Conservation (phyloP, 92 coral and sea anemone species). For the Parazoanthus atlanticus region DNA sequence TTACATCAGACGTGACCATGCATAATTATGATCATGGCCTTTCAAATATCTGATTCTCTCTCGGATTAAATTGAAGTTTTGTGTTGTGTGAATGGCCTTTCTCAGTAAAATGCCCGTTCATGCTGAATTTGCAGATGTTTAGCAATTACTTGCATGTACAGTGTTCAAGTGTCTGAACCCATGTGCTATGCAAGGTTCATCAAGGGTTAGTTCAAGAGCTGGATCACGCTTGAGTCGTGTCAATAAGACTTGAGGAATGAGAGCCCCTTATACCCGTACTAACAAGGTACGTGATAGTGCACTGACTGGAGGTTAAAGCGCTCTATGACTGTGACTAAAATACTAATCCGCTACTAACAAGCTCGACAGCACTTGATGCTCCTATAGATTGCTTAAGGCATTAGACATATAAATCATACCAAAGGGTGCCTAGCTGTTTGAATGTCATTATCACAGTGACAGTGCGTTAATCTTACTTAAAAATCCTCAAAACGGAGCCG, state of each 20-base stretch:
- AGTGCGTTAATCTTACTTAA: neutral
- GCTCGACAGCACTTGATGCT: conserved; percentile 33
- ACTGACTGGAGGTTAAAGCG: conserved; percentile 3
- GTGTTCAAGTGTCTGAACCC: neutral
- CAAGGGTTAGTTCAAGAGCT: neutral
- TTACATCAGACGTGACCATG: neutral
- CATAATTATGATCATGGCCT: no score
- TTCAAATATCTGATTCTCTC: neutral
- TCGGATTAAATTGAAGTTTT: neutral
- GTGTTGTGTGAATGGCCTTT: neutral
- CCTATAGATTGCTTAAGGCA: conserved; percentile 18
- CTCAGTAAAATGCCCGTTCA: neutral
- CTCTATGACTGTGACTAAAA: neutral
- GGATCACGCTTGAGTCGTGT: neutral
- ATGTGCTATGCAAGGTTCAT: neutral
- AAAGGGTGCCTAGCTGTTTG: neutral
- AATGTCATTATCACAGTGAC: conserved; percentile 8
- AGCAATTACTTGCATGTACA: neutral
- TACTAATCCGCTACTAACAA: conserved; percentile 41
- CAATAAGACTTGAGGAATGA: conserved; percentile 4
- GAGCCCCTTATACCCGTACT: neutral
- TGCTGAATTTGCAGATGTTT: neutral
- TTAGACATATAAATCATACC: conserved; percentile 2
- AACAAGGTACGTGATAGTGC: conserved; percentile 40
- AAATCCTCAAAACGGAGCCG: neutral